Percentiles rank a stretch among this genome's conserved stretches.
These are phyloP conservation scores for Aleiodes sp. DNA, from an alignment of 1,140 invertebrate genomes.

Conservation along the genomic window DNA sequence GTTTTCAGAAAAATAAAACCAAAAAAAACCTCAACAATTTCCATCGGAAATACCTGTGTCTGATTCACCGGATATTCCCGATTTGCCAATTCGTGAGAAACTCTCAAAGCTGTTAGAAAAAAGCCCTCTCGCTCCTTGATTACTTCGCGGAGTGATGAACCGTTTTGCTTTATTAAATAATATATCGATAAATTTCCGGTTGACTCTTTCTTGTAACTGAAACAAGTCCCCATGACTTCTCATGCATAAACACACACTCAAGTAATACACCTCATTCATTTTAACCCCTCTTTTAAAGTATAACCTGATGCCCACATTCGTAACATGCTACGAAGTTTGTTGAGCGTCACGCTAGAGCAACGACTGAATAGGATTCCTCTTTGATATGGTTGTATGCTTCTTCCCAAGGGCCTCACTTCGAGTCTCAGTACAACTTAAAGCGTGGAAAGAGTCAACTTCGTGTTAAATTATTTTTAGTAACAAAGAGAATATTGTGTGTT, in stretches of 20 bases:
- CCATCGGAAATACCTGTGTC: too few relatives aligned
- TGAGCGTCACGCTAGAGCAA: slow-evolving; percentile 20
- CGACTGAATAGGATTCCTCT: slow-evolving; percentile 6
- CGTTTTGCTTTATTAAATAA: not conserved
- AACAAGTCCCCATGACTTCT: not conserved
- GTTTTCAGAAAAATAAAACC: too few relatives aligned
- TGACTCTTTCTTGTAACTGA: not conserved
- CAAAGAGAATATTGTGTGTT: too few relatives aligned
- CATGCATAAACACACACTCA: slow-evolving; percentile 1
- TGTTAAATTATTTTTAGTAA: not conserved
- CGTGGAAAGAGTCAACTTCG: not conserved
- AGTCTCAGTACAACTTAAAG: not conserved
- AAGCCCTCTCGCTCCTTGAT: too few relatives aligned
- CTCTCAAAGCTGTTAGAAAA: too few relatives aligned
- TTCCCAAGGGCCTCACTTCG: not conserved
- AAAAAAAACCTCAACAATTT: too few relatives aligned
- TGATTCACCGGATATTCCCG: too few relatives aligned
- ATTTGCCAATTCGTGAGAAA: too few relatives aligned
- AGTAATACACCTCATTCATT: not conserved
- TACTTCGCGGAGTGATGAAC: too few relatives aligned
- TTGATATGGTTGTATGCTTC: slow-evolving; percentile 8
- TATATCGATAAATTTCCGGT: slow-evolving; percentile 4
- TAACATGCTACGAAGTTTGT: not conserved
- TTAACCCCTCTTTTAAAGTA: not conserved
- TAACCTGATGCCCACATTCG: not conserved